Percentiles rank a stretch among this genome's conserved stretches.
Conservation (phyloP, 92 coral and sea anemone species). For the Epizoanthus rinbou region DNA sequence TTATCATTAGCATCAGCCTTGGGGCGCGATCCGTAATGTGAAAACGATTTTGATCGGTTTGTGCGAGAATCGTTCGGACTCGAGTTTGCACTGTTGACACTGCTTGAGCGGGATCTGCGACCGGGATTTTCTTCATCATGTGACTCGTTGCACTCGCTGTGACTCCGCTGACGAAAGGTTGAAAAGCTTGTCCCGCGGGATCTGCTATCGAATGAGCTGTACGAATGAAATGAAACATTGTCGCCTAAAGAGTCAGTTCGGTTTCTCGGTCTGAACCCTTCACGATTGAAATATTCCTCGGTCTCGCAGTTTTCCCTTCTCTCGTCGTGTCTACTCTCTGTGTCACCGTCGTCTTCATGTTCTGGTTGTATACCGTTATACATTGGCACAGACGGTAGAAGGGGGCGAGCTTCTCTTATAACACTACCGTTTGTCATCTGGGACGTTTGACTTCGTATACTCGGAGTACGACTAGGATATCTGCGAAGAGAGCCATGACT, state of each 20-base stretch:
- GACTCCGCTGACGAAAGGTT: slow-evolving; percentile 34
- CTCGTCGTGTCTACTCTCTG: slow-evolving; percentile 13
- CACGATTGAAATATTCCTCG: not conserved
- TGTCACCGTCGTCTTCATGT: not conserved
- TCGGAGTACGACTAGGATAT: slow-evolving; percentile 67
- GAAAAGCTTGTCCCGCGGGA: slow-evolving; percentile 11
- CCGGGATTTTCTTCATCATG: not conserved
- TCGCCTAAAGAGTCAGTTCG: not conserved
- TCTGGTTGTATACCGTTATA: not conserved
- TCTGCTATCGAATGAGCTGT: slow-evolving; percentile 7
- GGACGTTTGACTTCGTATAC: slow-evolving; percentile 63
- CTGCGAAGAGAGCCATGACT: slow-evolving; percentile 55
- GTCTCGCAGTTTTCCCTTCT: not conserved
- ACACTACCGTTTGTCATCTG: slow-evolving; percentile 36
- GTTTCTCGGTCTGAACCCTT: not conserved
- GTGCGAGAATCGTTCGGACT: not conserved
- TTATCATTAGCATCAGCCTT: not conserved
- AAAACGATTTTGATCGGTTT: slow-evolving; percentile 22
- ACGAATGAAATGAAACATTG: slow-evolving; percentile 9
- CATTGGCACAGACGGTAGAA: slow-evolving; percentile 34
- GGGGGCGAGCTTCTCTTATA: slow-evolving; percentile 26
- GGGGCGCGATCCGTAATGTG: slow-evolving; percentile 4
- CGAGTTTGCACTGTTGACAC: not conserved
- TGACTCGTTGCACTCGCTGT: not conserved
- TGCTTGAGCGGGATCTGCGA: slow-evolving; percentile 2